Base-by-base conservation (phyloP, 53 echinoderm and acorn worm genomes). In the Echinarachnius parma region DNA sequence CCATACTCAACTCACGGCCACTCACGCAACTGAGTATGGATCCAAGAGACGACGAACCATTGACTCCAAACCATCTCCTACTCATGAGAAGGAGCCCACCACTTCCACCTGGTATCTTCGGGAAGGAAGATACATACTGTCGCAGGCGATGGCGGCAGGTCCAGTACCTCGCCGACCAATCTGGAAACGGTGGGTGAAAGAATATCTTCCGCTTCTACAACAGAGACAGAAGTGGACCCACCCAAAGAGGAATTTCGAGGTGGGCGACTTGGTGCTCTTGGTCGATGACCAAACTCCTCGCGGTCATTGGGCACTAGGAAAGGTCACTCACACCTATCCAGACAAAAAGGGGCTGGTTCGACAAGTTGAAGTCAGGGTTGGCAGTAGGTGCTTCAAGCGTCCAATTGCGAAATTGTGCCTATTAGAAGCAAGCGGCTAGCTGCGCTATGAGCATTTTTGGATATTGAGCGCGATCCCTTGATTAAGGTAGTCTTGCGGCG, bases 61-160 rank as follows among this genome's bases (percentile, higher is more conserved):
- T 84, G 31, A 89, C 84, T 0, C 84, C 84, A 4, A 89, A 84
- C 50, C 84, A 89, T 71, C 48, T 84, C 21, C 42, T 89, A 4
- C 77, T 84, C 10, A 45, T 81, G 56, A 61, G 72, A 56, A 34
- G 32, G 0, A 61, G 42, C n/a, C 64, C 62, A 31, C 28, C 21
- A 0, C 13, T 71, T 8, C 34, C 81, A 0, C 89, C 81, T 11
- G 84, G 81, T 11, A 35, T 74, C 28, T 81, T 84, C 52, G 44
- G 5, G 3, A 75, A 70, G 59, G 68, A 76, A 31, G 81, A 89
- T 48, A 15, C 45, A 7, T 81, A 85, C 58, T 57, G 58, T 29
- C 34, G 62, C 13, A 65, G 77, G 33, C 34, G 89, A 18, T 89
- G 79, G 88, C 72, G 83, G 18, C 83, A 87, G 20, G 66, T 59